Base-by-base conservation (phyloP, 1,140 invertebrate species). In the Trissolcus basalis region DNA sequence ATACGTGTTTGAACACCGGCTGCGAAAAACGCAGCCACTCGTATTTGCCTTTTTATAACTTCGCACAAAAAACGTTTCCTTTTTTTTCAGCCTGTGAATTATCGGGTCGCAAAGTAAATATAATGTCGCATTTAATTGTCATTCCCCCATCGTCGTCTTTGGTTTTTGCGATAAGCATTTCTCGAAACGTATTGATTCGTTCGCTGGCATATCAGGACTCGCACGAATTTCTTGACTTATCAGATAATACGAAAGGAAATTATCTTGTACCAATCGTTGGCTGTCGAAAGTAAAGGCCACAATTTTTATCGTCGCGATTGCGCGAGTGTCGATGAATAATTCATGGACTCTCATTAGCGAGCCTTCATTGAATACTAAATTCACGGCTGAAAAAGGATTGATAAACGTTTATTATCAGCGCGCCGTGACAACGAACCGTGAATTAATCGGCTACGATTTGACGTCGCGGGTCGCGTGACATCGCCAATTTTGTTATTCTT, bases 311-410 rank as follows among this genome's bases (percentile, higher is more conserved):
- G 56, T 27, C 43, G 55, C 56, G 49, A 69, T 60, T 60, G 65
- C 39, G 48, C 65, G 27, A 59, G 33, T 43, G 49, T 51, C 32
- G 27, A 70, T 70, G 56, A 70, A 70, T 70, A 55, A 70, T 70
- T 70, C 51, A 70, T 70, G 36, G 51, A 19, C 35, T 32, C 58
- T 70, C 58, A 70, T 70, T 70, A 69, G 50, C 49, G 56, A 60
- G 43, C 50, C 49, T 60, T 54, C 49, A 47, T 54, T 47, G 65
- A 60, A 47, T 47, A n/a, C 56, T 12, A 41, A 47, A 54, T 60
- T 47, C 16, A 41, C 50, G 54, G n/a, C 19, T 43, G 10, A 67
- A 51, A 58, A 39, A 48, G 58, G 41, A 58, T 67, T 47, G 43
- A 60, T 60, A 60, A 69, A 60, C 55, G 65, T 60, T 69, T 54